phyloP scores from a whole-genome alignment of 1,140 invertebrate genomes.

The Bombus sylvicola region DNA sequence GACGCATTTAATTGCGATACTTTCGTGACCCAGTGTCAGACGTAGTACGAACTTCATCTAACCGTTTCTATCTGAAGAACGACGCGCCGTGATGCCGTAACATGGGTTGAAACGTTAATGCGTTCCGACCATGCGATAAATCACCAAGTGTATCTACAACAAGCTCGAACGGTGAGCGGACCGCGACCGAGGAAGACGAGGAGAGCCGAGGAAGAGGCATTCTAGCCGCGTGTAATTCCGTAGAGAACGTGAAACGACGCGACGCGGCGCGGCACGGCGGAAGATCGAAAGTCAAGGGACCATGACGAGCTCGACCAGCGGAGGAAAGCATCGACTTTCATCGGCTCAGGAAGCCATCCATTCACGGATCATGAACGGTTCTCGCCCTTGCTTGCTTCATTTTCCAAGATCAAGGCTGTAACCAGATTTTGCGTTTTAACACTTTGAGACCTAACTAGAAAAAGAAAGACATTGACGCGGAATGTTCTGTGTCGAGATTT shows the following conservation, averaged over 20 bases:
- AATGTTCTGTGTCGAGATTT: no score
- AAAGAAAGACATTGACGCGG: no score
- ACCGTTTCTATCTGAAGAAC: conserved; percentile 9
- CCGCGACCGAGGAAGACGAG: not conserved
- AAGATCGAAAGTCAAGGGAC: conserved; percentile 34
- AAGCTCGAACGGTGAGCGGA: conserved; percentile 3
- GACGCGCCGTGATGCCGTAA: conserved; percentile 29
- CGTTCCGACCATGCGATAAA: conserved; percentile 43
- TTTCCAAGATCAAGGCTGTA: not conserved
- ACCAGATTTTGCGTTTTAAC: not conserved
- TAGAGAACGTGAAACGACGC: not conserved
- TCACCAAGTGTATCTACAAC: conserved; percentile 26
- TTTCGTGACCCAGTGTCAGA: conserved; percentile 33
- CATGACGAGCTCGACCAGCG: conserved; percentile 21
- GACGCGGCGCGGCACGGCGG: no score
- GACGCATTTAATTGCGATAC: not conserved
- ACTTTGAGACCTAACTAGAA: not conserved
- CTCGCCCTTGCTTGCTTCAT: not conserved
- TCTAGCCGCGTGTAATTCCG: conserved; percentile 14
- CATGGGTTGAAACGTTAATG: conserved; percentile 48
- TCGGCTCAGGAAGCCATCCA: conserved; percentile 21
- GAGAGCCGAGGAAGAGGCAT: conserved; percentile 31
- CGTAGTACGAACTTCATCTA: not conserved
- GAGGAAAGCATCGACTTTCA: conserved; percentile 29
- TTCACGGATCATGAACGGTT: conserved; percentile 20